Conservation (phyloP, 2,888 invertebrate genomes). For the Rhorus exstirpatorius region DNA sequence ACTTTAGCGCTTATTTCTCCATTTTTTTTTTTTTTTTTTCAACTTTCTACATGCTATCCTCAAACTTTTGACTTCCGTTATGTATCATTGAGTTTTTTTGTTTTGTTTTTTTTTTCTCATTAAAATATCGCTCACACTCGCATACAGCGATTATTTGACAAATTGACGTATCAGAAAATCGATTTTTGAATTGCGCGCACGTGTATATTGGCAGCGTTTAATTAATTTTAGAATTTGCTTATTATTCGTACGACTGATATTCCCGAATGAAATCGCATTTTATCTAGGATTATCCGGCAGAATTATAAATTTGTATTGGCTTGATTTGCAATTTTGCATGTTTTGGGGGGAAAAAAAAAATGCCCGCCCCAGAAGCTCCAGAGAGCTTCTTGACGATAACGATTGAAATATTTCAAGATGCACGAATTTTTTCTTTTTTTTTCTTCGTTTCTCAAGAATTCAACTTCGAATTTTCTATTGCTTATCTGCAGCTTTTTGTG, state of each 20-base stretch:
- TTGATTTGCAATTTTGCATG: not conserved
- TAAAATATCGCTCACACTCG: not conserved
- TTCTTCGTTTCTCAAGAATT: not conserved
- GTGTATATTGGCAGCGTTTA: not conserved
- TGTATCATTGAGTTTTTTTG: too few species aligned
- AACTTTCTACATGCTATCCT: not conserved
- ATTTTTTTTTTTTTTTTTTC: too few species aligned
- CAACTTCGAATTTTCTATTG: conserved; percentile 16
- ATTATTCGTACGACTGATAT: not conserved
- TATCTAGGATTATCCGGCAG: not conserved
- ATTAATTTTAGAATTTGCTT: not conserved
- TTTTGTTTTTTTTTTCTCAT: not conserved
- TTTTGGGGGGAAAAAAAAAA: not conserved
- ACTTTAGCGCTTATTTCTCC: too few species aligned
- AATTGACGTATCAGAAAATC: too few species aligned
- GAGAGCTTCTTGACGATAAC: not conserved
- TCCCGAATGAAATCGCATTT: not conserved
- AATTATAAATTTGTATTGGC: not conserved
- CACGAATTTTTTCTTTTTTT: not conserved
- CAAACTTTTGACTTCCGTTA: too few species aligned
- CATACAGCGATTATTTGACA: not conserved
- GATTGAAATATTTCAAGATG: not conserved
- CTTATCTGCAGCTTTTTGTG: conserved; percentile 52
- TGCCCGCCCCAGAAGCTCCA: not conserved
- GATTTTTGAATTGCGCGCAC: too few species aligned